Base-by-base conservation (phyloP, 2,888 invertebrate species). In the Sthenelais limicola region DNA sequence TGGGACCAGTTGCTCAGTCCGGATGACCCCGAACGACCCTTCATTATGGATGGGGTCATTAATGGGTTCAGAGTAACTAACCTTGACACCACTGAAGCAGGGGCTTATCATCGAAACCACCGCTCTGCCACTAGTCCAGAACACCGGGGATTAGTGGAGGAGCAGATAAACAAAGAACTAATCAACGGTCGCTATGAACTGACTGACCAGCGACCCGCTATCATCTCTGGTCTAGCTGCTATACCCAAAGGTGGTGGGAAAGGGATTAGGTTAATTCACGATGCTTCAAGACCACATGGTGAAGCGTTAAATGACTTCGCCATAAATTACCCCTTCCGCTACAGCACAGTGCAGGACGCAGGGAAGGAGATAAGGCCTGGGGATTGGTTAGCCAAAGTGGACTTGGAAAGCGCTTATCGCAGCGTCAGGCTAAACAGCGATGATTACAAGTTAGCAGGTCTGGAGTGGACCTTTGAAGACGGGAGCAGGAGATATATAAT, bases 121-220 rank as follows among this genome's bases (percentile, higher is more conserved):
- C 26, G 43, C 12, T 68, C 68, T 26, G 68, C 47, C 26, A 24
- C 28, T 0, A 1, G 18, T 3, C 43, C 15, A 5, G 24, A 47
- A 28, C 7, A 30, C 18, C 24, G 47, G 21, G 18, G 1, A 3
- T n/a, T 26, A 3, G 69, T 69, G 15, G 33, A 69, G 35, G 18
- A 69, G 21, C 69, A 69, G 48, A 69, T 69, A n/a, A 48, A 51
- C 18, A 33, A 69, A 49, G 69, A 69, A 33, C 1, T 69, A 18
- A 26, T 33, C 9, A 51, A 69, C 33, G 69, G 69, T 7, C 30
- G 69, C n/a, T 69, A 69, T 51, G 7, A 32, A n/a, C 15, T 18
- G 18, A 21, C 21, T n/a, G 3, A 15, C 26, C 18, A 18, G 9
- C 30, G n/a, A 7, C 69, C 69, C 1, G 2, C 21, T 1, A 52